phyloP scores from a whole-genome alignment of 2,113 vertebrate species.

The Choloepus hoffmanni region DNA sequence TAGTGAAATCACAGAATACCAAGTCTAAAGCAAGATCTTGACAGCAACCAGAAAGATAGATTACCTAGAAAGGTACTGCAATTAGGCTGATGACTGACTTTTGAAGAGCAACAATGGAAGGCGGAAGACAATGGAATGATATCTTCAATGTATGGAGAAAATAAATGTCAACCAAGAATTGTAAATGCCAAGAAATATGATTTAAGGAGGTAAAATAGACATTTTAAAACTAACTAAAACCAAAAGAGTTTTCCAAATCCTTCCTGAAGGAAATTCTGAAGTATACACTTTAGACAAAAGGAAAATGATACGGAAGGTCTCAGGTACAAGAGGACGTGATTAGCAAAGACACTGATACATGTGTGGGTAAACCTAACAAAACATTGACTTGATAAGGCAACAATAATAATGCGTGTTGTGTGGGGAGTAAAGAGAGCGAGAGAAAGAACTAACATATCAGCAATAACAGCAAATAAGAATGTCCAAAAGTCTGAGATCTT shows the following conservation, averaged over 20 bases:
- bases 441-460: background rate
- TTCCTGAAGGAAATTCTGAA: background rate
- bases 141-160: too few relatives aligned
- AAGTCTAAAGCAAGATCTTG: too few relatives aligned
- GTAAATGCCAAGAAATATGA: too few relatives aligned
- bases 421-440: background rate
- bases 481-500: background rate
- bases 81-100: too few relatives aligned
- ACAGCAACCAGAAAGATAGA: too few relatives aligned
- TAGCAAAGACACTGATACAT: background rate
- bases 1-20: too few relatives aligned
- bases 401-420: background rate
- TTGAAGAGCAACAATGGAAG: background rate
- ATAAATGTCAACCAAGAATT: too few relatives aligned
- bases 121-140: too few relatives aligned
- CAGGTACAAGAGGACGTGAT: background rate
- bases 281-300: background rate
- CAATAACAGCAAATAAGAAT: background rate
- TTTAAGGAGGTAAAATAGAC: too few relatives aligned
- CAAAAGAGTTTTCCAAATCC: background rate
- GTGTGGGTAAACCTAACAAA: background rate
- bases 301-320: background rate
- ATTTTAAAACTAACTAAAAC: too few relatives aligned
- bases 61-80: too few relatives aligned
- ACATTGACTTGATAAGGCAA: background rate